phyloP scores from a whole-genome alignment of 2,888 invertebrate genomes.

The Eilema caniola region DNA sequence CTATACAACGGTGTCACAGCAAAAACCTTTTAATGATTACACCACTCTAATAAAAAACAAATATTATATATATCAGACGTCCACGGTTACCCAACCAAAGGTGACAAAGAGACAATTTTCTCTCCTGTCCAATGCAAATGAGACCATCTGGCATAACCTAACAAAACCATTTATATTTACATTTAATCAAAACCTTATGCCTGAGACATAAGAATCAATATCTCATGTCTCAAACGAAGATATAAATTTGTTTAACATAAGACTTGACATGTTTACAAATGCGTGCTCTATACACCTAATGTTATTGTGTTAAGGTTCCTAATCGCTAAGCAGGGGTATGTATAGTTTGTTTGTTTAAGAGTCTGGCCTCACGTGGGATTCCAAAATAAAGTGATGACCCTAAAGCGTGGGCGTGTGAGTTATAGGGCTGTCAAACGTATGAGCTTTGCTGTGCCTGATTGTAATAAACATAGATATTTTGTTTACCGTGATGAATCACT shows the following conservation, averaged over 20 bases:
- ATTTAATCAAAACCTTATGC: constrained; percentile 29
- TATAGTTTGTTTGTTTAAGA: constrained; percentile 34
- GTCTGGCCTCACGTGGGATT: constrained; percentile 69
- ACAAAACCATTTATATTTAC: constrained; percentile 35
- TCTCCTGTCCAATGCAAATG: constrained; percentile 76
- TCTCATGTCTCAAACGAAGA: constrained; percentile 17
- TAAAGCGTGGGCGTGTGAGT: constrained; percentile 65
- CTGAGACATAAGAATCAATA: constrained; percentile 28
- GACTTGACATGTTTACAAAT: constrained; percentile 27
- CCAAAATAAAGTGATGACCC: constrained; percentile 73
- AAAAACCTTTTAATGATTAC: constrained; percentile 42
- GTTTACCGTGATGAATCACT: neutral
- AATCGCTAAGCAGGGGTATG: neutral
- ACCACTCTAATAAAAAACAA: constrained; percentile 27
- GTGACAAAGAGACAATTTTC: constrained; percentile 75
- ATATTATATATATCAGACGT: constrained; percentile 42
- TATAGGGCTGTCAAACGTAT: constrained; percentile 64
- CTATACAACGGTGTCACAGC: constrained; percentile 5
- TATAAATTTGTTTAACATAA: constrained; percentile 23
- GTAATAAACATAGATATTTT: neutral
- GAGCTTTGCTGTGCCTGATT: constrained; percentile 44
- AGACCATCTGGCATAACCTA: constrained; percentile 65
- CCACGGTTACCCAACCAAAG: constrained; percentile 60
- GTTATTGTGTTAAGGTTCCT: constrained; percentile 17
- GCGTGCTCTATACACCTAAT: constrained; percentile 28